A percentile compares a stretch with the other conserved stretches of the same genome.
phyloP scores from a whole-genome alignment of 1,140 invertebrate species.

The Calephelis virginiensis region DNA sequence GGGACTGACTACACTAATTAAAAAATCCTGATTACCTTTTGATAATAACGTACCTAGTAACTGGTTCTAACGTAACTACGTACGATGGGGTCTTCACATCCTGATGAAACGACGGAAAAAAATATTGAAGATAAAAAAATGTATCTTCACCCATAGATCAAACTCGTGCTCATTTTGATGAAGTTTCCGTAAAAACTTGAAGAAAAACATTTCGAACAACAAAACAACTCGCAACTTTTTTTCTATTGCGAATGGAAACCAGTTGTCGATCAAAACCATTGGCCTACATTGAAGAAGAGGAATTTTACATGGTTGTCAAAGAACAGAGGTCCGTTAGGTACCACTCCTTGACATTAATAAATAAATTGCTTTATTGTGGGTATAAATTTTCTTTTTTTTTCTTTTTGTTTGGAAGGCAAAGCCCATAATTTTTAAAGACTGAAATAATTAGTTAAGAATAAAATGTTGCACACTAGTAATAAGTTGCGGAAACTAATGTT shows the following conservation, averaged over 20 bases:
- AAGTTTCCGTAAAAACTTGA: slow-evolving; percentile 13
- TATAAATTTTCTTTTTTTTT: no score
- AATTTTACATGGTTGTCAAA: slow-evolving; percentile 52
- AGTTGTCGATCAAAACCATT: slow-evolving; percentile 51
- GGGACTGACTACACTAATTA: no score
- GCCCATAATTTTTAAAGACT: no score
- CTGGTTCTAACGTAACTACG: no score
- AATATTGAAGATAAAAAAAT: background rate
- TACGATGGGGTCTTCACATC: no score
- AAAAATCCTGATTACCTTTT: no score
- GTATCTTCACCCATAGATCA: slow-evolving; percentile 1
- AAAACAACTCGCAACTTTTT: slow-evolving; percentile 16
- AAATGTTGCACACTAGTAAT: no score
- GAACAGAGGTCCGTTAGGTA: slow-evolving; percentile 53
- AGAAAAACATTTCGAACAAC: slow-evolving; percentile 25
- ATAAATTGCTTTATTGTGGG: slow-evolving; percentile 15
- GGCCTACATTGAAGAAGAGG: slow-evolving; percentile 63
- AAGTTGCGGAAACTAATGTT: no score
- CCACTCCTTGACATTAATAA: slow-evolving; percentile 27
- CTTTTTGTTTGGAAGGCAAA: no score
- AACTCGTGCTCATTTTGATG: background rate
- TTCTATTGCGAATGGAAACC: slow-evolving; percentile 45
- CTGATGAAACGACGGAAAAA: no score
- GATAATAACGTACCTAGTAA: no score
- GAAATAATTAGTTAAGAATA: no score